Evolutionary conservation across 2,888 invertebrate genomes (phyloP).

Genomic region (Chrysolina haemoptera): DNA sequence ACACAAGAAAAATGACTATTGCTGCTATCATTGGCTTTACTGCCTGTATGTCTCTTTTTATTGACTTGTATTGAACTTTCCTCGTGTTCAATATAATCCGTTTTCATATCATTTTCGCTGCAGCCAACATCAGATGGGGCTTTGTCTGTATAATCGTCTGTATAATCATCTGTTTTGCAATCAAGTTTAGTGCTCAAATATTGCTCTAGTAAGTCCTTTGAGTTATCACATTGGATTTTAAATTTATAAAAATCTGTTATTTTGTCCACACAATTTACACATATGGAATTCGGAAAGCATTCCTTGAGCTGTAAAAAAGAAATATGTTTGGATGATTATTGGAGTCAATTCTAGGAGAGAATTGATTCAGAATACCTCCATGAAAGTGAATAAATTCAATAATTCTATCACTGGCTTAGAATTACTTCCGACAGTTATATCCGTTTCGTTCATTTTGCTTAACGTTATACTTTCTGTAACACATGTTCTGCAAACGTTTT

Average conservation of each 20-base stretch:
- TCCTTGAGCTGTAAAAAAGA: constrained; percentile 50
- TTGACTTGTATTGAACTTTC: not conserved
- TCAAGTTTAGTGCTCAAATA: constrained; percentile 44
- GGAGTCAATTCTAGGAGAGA: too few species aligned
- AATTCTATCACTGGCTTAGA: constrained; percentile 49
- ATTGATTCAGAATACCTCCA: constrained; percentile 44
- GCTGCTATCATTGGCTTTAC: constrained; percentile 6
- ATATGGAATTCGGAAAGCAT: constrained; percentile 54
- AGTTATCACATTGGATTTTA: constrained; percentile 59
- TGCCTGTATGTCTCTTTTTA: not conserved
- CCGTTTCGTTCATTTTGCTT: constrained; percentile 49
- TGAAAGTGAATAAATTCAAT: constrained; percentile 48
- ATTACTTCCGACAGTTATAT: constrained; percentile 46
- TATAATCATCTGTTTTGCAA: not conserved
- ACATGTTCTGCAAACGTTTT: constrained; percentile 44
- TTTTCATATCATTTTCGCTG: constrained; percentile 34
- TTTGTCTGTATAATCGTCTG: not conserved
- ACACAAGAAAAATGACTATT: constrained; percentile 12
- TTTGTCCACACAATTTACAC: constrained; percentile 56
- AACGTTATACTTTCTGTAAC: constrained; percentile 31
- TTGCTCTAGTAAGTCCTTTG: constrained; percentile 45
- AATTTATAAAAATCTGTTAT: constrained; percentile 58
- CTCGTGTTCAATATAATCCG: constrained; percentile 15
- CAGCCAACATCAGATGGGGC: not conserved
- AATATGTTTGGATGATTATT: not conserved